Conservation (phyloP, 2,888 invertebrate genomes). For the Oligia fasciuncula region DNA sequence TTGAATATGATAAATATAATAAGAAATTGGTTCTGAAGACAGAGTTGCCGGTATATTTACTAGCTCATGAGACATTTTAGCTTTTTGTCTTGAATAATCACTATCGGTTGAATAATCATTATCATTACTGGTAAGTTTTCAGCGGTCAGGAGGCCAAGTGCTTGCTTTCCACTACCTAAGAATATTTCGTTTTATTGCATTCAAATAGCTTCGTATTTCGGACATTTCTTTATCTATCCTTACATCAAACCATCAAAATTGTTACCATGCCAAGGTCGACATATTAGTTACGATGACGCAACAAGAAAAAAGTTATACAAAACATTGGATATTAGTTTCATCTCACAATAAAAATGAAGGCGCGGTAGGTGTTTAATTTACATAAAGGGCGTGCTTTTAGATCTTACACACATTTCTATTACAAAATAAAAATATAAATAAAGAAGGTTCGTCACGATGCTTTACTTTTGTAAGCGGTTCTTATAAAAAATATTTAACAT, state of each 20-base stretch:
- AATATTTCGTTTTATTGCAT: not conserved
- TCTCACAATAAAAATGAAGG: not conserved
- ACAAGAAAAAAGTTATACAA: not conserved
- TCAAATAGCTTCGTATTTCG: not conserved
- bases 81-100: not conserved
- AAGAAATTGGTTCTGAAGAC: not conserved
- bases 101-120: not conserved
- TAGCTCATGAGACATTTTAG: not conserved
- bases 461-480: not conserved
- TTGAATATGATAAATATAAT: no score
- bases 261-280: not conserved
- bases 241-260: not conserved
- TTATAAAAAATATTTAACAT: not conserved
- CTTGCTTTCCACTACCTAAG: not conserved
- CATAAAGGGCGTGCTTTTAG: constrained; percentile 33
- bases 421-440: not conserved
- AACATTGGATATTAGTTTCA: not conserved
- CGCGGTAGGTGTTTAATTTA: constrained; percentile 21
- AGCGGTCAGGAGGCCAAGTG: not conserved
- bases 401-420: not conserved
- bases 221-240: not conserved
- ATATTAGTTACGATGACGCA: not conserved
- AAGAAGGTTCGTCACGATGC: not conserved
- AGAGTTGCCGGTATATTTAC: not conserved
- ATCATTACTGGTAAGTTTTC: not conserved